Evolutionary conservation across 2,888 invertebrate genomes (phyloP).

Genomic region (Acanthoscelides obtectus): DNA sequence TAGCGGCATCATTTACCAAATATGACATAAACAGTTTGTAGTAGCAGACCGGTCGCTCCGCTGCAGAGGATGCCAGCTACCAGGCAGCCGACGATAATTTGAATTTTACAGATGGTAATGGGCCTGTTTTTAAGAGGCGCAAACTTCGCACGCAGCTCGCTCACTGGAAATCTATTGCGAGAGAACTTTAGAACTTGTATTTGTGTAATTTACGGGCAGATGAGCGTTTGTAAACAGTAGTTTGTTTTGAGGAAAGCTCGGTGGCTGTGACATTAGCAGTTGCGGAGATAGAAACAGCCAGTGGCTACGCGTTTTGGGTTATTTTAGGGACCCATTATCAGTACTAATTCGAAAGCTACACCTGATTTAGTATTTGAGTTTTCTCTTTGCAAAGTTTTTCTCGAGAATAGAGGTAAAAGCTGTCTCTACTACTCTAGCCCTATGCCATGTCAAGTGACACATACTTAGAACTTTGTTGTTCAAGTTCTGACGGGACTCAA

Average conservation of each 20-base stretch:
- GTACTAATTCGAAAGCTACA: too few species aligned
- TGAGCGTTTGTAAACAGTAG: not conserved
- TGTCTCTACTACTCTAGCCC: too few species aligned
- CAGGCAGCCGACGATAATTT: conserved; percentile 12
- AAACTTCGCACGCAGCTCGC: conserved; percentile 12
- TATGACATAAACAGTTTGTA: conserved; percentile 35
- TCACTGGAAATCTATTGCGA: not conserved
- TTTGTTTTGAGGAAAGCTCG: not conserved
- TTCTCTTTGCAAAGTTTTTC: too few species aligned
- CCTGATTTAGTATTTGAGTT: too few species aligned
- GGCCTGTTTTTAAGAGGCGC: conserved; percentile 19
- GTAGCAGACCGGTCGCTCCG: conserved; percentile 7
- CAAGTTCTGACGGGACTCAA: too few species aligned
- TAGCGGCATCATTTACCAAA: conserved; percentile 30
- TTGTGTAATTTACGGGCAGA: not conserved
- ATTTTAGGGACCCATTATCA: too few species aligned
- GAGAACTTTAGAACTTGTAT: not conserved
- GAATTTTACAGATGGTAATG: conserved; percentile 27
- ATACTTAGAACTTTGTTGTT: too few species aligned
- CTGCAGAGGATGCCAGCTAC: not conserved
- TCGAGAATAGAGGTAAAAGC: too few species aligned
- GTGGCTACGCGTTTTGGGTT: too few species aligned
- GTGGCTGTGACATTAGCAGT: not conserved
- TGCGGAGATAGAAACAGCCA: too few species aligned
- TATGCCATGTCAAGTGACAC: too few species aligned